Conservation (phyloP, 2,797 vertebrate genomes). For the Manis pentadactyla region DNA sequence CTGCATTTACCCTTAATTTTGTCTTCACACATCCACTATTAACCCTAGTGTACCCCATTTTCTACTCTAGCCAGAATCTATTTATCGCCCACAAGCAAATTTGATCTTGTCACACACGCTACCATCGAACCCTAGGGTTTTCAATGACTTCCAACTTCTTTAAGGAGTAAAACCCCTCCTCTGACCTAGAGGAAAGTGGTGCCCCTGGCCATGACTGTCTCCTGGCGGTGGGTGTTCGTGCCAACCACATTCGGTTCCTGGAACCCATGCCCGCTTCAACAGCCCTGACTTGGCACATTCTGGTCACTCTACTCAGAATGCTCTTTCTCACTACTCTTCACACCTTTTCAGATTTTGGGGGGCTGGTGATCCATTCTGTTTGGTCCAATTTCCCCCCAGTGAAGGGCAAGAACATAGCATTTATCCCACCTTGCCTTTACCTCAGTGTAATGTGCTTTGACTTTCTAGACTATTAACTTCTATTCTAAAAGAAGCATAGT, state of each 20-base stretch:
- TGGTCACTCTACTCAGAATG: background rate
- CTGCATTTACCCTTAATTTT: background rate
- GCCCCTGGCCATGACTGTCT: background rate
- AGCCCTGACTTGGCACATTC: background rate
- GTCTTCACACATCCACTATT: background rate
- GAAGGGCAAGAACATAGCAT: background rate
- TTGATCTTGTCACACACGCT: background rate
- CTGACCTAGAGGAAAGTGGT: background rate
- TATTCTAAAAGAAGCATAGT: constrained; percentile 11
- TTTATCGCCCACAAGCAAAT: background rate
- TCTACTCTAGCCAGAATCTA: background rate
- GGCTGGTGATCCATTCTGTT: background rate
- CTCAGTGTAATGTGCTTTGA: background rate
- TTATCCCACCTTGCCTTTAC: background rate
- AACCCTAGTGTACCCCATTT: background rate
- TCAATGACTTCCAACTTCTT: background rate
- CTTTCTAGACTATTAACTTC: background rate
- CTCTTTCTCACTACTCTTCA: background rate
- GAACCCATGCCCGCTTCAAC: background rate
- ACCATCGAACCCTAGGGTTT: background rate
- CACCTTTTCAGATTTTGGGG: background rate
- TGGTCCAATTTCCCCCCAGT: background rate
- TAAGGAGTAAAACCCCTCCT: constrained; percentile 43
- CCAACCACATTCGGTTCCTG: background rate
- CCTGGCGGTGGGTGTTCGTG: background rate